Base-by-base conservation (phyloP, 53 echinoderm and acorn worm species). In the Holothuria scabra region DNA sequence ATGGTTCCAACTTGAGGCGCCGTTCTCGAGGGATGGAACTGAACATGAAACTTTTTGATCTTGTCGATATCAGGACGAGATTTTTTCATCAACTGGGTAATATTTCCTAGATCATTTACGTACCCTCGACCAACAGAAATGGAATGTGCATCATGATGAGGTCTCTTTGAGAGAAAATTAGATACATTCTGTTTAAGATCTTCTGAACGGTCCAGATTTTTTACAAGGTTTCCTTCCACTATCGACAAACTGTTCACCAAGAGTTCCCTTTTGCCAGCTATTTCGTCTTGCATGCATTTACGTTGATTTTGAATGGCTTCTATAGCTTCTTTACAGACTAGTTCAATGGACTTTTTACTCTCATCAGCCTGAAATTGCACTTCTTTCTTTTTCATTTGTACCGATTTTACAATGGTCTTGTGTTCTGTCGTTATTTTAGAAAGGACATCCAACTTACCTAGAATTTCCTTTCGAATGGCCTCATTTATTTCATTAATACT, bases 401-500 rank as follows among this genome's bases (percentile, higher is more conserved):
- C 62, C 19, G 60, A 34, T 31, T 60, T 29, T 20, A 59, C 21
- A 20, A 34, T 20, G 22, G 20, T 16, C 18, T 16, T 7, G 31
- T 37, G 20, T 20, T 32, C 24, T 24, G 16, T 61, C n/a, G 14
- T 61, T 41, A 37, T 60, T 28, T 59, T 58, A 3, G 61, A 26
- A 59, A 80, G 60, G 1, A 33, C 26, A 26, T 30, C 31, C 60
- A 21, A 10, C 37, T 60, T 34, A n/a, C 31, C 37, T 21, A 18
- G 8, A 5, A 76, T 76, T 49, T 12, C 22, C 4, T 6, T 26
- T 29, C 24, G 46, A 9, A 76, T 24, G 11, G 1, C 49, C 19
- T 48, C 46, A 23, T 26, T 55, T 12, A 76, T 34, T 10, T 80
- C 81, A 12, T 80, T 30, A 12, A 80, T 24, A 22, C 62, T 80